Conservation (phyloP, 2,797 vertebrate species). For the Sebastes matsubarae region DNA sequence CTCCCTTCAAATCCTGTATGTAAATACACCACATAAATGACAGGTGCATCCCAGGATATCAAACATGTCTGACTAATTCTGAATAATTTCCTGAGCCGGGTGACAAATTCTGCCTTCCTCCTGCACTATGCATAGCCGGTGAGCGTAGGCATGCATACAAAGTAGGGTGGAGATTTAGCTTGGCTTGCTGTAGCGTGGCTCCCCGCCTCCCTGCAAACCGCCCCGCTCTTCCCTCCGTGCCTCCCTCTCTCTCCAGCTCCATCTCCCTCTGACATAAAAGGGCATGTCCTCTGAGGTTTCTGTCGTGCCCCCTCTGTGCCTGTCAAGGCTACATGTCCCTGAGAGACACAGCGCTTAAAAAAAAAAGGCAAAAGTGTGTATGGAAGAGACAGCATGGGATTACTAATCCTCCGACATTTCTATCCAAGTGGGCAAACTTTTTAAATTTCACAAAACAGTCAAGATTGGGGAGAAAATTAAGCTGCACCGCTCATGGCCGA, state of each 20-base stretch:
- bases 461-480: conserved; percentile 8
- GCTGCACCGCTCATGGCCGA: neutral
- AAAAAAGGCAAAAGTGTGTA: neutral
- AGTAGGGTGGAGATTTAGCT: conserved; percentile 71
- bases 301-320: conserved; percentile 44
- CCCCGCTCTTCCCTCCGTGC: conserved; percentile 27
- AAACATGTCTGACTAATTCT: conserved; percentile 70
- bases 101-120: conserved; percentile 74
- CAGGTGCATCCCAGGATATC: conserved; percentile 65
- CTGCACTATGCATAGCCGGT: conserved; percentile 63
- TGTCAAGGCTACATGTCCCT: conserved; percentile 31
- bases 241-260: conserved; percentile 28
- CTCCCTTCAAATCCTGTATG: conserved; percentile 30
- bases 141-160: conserved; percentile 73
- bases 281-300: conserved; percentile 66
- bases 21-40: conserved; percentile 55
- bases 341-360: conserved; percentile 15
- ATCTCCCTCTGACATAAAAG: conserved; percentile 63
- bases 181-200: conserved; percentile 58
- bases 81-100: conserved; percentile 70
- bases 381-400: conserved; percentile 1
- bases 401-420: conserved; percentile 9
- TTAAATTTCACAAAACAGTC: conserved; percentile 5
- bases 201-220: conserved; percentile 41
- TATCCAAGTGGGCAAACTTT: conserved; percentile 10